phyloP scores from a whole-genome alignment of 2,888 invertebrate genomes.

The Campoplex capitator region DNA sequence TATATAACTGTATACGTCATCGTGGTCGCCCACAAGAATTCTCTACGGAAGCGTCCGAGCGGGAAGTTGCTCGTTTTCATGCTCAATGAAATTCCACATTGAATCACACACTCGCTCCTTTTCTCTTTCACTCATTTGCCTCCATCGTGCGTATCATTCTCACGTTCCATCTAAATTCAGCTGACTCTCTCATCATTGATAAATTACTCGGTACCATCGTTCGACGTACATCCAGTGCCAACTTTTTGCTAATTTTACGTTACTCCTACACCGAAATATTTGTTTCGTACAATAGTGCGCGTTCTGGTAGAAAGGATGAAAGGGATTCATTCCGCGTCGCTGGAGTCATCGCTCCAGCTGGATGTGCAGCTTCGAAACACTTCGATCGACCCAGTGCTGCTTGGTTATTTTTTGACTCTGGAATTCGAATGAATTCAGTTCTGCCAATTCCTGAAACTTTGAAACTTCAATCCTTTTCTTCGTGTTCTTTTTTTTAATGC shows the following conservation, averaged over 20 bases:
- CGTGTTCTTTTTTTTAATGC: neutral
- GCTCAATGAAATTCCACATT: conserved; percentile 52
- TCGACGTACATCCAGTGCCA: conserved; percentile 22
- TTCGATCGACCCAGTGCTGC: neutral
- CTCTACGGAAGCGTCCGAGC: conserved; percentile 41
- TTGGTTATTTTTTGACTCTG: neutral
- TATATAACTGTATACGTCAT: conserved; percentile 1
- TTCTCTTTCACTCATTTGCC: conserved; percentile 24
- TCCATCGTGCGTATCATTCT: conserved; percentile 13
- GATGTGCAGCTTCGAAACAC: neutral
- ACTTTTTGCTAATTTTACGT: conserved; percentile 31
- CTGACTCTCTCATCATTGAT: conserved; percentile 40
- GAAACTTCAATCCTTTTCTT: neutral
- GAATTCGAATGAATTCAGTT: neutral
- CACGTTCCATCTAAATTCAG: conserved; percentile 41
- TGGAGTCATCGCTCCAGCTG: conserved; percentile 18
- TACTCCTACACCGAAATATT: conserved; percentile 14
- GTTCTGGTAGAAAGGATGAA: neutral
- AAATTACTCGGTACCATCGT: conserved; percentile 45
- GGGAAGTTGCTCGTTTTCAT: conserved; percentile 38
- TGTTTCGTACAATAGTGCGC: neutral
- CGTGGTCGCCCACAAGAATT: conserved; percentile 45
- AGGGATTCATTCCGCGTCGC: conserved; percentile 4
- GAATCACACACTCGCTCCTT: neutral
- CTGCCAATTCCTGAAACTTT: neutral